Evolutionary conservation across 35 echinoderm and acorn worm species (phyloP), one percentile per base, ranked within the genome.

Genomic region (Ptychodera flava): DNA sequence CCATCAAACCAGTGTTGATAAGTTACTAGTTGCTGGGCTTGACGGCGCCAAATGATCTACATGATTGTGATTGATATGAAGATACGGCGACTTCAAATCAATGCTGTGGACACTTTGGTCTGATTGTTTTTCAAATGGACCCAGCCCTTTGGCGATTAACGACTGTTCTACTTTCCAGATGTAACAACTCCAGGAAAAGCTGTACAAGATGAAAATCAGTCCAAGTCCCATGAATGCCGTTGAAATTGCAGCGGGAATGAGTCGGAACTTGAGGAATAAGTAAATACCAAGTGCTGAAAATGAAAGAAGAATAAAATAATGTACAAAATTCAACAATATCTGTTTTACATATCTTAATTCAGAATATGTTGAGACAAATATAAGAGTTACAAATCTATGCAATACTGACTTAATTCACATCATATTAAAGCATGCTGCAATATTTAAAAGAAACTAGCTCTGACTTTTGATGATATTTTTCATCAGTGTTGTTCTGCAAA

Each of bases 211-310:
- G 76, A 97, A 93, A 15, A 97, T 38, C 35, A 97, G 78, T 28
- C 91, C 94, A 6, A 97, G 77, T 29, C 78, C 83, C 14, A 93
- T 89, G 84, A 97, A 88, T 30, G 87, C 89, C 27, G 91, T 90
- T 15, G 94, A 97, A 30, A 97, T 38, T 27, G 86, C 82, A 75
- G 94, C 94, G 22, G 94, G 91, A 16, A 93, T 80, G 32, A 91
- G 33, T 22, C 91, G 89, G 79, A 97, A 97, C 77, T 97, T 89
- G 12, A 93, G 89, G 33, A 97, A 89, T 14, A 97, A 34, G 78
- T 91, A 93, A 22, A 92, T 79, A 37, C 81, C 85, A 29, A 97
- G 87, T 85, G 94, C 93, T 95, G 87, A 64, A 91, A 84, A 14
- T 87, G 34, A 16, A 36, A 88, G 1, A 35, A 35, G 1, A 64